Base-by-base conservation (phyloP, 64 coral and sea anemone species). In the Dendronephthya gigantea region DNA sequence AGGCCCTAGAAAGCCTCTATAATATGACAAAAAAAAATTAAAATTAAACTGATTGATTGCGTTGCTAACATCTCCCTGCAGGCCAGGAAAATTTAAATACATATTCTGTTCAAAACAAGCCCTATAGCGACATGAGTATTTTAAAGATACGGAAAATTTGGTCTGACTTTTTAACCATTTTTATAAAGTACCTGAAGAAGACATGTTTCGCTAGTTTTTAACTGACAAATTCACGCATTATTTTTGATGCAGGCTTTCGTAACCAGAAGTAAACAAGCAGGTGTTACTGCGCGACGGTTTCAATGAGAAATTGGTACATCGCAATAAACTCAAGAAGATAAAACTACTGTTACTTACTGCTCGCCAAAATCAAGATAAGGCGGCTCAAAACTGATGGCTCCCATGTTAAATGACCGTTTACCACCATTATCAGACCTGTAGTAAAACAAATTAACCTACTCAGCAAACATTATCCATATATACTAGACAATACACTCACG, bases 301-400 rank as follows among this genome's bases (percentile, higher is more conserved):
- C 4, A 6, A 45, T 5, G 55, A 62, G 10, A 62, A 62, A 17
- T 62, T 22, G 8, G 55, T 62, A 2, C 55, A 62, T 23, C 55
- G 25, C 4, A 62, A 7, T n/a, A 62, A 17, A 13, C 19, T 23
- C 19, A 62, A 22, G 3, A 62, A 2, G 1, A 15, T 1, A 23
- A 22, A 17, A 62, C 7, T 17, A 27, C 23, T 22, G 23, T 79
- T 36, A 79, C 72, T 79, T 79, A 79, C 72, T 79, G 72, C 36
- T 79, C 72, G 36, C 72, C 72, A 39, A 79, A 79, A 79, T 79
- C 72, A 34, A 79, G 72, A 79, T 79, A 79, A 4, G 14, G 72
- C 29, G 72, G 72, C 36, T 79, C 72, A 39, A 79, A 79, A 39
- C 72, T 79, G 36, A 79, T 79, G 32, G 32, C 72, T 79, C 72